phyloP scores from a whole-genome alignment of 2,888 invertebrate species.

The Amblyjoppa proteus region DNA sequence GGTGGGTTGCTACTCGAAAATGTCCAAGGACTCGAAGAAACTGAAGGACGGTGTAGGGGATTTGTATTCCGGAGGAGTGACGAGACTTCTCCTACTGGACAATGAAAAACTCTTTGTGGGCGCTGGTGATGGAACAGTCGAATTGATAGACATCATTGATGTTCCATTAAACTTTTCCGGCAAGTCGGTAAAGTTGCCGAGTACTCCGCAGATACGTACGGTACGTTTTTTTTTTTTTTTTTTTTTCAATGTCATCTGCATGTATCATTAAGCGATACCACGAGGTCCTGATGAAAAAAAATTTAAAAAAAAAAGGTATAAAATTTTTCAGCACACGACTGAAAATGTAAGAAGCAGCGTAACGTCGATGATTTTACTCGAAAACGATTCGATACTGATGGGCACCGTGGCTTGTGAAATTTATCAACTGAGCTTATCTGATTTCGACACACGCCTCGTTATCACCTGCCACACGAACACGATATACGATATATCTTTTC shows the following conservation, averaged over 20 bases:
- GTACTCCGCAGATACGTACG: slow-evolving; percentile 84
- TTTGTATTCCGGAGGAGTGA: slow-evolving; percentile 88
- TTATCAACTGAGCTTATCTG: slow-evolving; percentile 90
- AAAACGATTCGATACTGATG: slow-evolving; percentile 88
- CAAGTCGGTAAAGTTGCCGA: slow-evolving; percentile 83
- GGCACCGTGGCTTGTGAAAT: slow-evolving; percentile 94
- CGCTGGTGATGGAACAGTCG: slow-evolving; percentile 93
- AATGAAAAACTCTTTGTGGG: slow-evolving; percentile 91
- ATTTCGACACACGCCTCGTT: slow-evolving; percentile 89
- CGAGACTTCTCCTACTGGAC: slow-evolving; percentile 88
- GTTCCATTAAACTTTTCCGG: slow-evolving; percentile 52
- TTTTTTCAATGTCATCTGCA: not conserved
- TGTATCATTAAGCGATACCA: not conserved
- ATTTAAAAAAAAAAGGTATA: not conserved
- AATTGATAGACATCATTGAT: slow-evolving; percentile 87
- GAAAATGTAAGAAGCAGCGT: slow-evolving; percentile 89
- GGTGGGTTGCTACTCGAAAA: slow-evolving; percentile 89
- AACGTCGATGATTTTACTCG: slow-evolving; percentile 90
- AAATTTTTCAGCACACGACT: slow-evolving; percentile 85
- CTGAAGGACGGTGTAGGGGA: slow-evolving; percentile 86
- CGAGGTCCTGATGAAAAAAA: no score
- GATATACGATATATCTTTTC: slow-evolving; percentile 94
- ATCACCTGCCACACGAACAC: slow-evolving; percentile 93
- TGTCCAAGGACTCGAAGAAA: slow-evolving; percentile 86
- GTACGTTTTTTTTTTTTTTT: slow-evolving; percentile 76